phyloP scores from a whole-genome alignment of 2,113 vertebrate genomes.

The Rhinolophus ferrumequinum region DNA sequence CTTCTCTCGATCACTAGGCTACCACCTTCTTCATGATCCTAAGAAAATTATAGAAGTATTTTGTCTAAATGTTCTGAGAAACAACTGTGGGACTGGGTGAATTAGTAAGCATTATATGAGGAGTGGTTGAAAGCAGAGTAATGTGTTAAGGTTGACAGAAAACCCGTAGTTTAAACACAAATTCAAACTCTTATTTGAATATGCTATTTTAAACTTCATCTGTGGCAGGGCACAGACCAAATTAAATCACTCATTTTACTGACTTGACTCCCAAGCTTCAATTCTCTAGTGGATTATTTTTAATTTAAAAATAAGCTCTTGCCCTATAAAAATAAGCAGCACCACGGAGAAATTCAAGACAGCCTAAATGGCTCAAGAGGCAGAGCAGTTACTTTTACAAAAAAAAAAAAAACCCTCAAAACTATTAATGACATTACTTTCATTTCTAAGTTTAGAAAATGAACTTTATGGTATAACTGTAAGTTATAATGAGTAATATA shows the following conservation, averaged over 20 bases:
- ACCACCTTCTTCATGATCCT: background rate
- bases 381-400: background rate
- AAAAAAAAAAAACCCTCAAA: background rate
- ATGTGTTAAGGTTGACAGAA: background rate
- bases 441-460: slow-evolving; percentile 27
- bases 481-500: background rate
- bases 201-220: slow-evolving; percentile 60
- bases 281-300: slow-evolving; percentile 63
- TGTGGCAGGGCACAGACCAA: slow-evolving; percentile 36
- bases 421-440: slow-evolving; percentile 18
- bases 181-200: slow-evolving; percentile 61
- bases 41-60: background rate
- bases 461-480: background rate
- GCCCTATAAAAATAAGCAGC: slow-evolving; percentile 67
- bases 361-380: background rate
- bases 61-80: background rate
- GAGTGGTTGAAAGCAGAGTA: background rate
- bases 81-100: background rate
- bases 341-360: slow-evolving; percentile 37
- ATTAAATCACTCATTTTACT: slow-evolving; percentile 65
- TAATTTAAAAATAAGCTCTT: slow-evolving; percentile 73
- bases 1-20: background rate
- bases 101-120: background rate
- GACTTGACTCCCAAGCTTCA: slow-evolving; percentile 48
- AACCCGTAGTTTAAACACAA: background rate